Conservation (phyloP, 1,140 invertebrate genomes). For the Drosophila nannoptera region DNA sequence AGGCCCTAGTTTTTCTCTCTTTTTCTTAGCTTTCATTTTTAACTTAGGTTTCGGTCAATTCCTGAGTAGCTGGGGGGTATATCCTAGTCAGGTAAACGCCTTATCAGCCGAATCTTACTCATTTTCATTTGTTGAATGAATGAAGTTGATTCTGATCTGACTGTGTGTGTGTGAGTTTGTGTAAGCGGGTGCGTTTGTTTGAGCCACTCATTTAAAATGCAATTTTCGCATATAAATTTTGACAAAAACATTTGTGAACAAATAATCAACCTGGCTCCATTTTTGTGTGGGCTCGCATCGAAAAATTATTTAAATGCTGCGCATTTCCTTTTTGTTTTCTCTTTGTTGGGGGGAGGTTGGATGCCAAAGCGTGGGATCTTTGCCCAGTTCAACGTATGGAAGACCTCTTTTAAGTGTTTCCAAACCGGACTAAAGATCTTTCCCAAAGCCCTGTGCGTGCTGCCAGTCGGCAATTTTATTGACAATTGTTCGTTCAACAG, state of each 20-base stretch:
- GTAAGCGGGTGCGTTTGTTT: conserved; percentile 8
- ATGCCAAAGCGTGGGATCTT: conserved; percentile 66
- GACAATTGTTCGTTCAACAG: conserved; percentile 59
- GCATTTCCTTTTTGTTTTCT: conserved; percentile 52
- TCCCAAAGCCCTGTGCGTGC: conserved; percentile 54
- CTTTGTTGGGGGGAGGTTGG: not conserved
- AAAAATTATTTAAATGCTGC: conserved; percentile 69
- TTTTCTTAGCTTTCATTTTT: no score
- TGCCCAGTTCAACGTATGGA: conserved; percentile 12
- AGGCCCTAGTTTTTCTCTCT: no score
- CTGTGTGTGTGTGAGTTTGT: conserved; percentile 4
- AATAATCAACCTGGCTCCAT: conserved; percentile 52
- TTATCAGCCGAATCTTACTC: not conserved
- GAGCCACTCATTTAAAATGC: conserved; percentile 58
- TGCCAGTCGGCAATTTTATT: conserved; percentile 62
- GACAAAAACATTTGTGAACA: conserved; percentile 63
- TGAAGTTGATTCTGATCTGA: conserved; percentile 29
- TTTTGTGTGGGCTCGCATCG: conserved; percentile 59
- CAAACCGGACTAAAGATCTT: conserved; percentile 28
- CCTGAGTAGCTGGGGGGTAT: not conserved
- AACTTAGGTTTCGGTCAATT: no score
- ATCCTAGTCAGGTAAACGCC: not conserved
- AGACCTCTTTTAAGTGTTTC: conserved; percentile 41
- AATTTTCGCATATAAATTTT: conserved; percentile 75
- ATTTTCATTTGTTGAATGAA: conserved; percentile 38